Evolutionary conservation across 2,888 invertebrate genomes (phyloP).

Genomic region (Uropetala carovei): DNA sequence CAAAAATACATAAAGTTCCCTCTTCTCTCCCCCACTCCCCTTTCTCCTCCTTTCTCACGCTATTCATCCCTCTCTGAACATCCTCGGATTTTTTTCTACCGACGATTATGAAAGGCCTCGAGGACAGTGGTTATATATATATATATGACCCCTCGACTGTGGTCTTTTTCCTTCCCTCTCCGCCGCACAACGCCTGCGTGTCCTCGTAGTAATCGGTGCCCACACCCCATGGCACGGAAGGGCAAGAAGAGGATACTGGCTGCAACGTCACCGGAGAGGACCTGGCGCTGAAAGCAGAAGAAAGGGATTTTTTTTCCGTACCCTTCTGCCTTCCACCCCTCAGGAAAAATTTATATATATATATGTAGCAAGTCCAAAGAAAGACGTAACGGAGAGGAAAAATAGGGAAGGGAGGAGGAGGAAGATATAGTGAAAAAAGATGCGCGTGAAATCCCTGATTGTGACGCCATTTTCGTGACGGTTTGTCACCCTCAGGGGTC

Average conservation of each 20-base stretch:
- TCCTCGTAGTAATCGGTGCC: too few relatives aligned
- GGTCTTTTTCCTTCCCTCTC: neutral
- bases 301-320: neutral
- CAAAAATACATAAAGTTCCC: neutral
- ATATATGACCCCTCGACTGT: neutral
- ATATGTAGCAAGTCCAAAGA: neutral
- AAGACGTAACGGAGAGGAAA: neutral
- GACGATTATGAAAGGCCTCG: neutral
- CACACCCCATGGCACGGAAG: neutral
- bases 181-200: neutral
- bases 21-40: neutral
- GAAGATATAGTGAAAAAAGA: neutral
- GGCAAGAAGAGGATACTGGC: neutral
- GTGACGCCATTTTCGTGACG: constrained; percentile 24
- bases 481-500: constrained; percentile 35
- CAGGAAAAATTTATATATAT: neutral
- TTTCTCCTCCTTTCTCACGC: constrained; percentile 21
- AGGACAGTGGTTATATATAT: neutral
- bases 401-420: neutral
- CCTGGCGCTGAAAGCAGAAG: neutral
- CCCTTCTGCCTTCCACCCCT: neutral
- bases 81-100: neutral
- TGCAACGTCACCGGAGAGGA: constrained; percentile 4
- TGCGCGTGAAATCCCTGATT: constrained; percentile 6
- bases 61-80: neutral